These are phyloP conservation scores for Sisyra terminalis DNA, from an alignment of 2,888 invertebrate species.

Conservation along the genomic window DNA sequence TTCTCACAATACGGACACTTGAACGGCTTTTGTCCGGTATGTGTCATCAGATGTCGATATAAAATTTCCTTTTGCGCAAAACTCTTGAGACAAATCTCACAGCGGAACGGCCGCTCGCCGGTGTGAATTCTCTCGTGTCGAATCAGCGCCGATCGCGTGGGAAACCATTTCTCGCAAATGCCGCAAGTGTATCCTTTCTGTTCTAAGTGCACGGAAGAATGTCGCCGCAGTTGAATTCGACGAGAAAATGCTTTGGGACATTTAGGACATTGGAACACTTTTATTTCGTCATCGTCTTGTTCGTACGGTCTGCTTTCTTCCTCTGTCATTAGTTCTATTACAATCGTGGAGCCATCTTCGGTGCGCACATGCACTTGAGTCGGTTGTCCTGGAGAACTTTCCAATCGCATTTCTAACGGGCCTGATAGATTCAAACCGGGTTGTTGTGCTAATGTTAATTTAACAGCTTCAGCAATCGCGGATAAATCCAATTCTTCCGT, in stretches of 20 bases:
- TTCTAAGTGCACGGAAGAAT: conserved; percentile 41
- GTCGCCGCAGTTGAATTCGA: conserved; percentile 39
- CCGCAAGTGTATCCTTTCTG: conserved; percentile 39
- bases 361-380: conserved; percentile 24
- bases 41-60: conserved; percentile 40
- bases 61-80: conserved; percentile 62
- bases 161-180: conserved; percentile 48
- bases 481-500: conserved; percentile 23
- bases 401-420: conserved; percentile 24
- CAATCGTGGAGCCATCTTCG: conserved; percentile 29
- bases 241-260: conserved; percentile 46
- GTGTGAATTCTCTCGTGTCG: conserved; percentile 55
- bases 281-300: conserved; percentile 23
- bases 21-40: conserved; percentile 45
- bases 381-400: conserved; percentile 12
- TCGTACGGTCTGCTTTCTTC: conserved; percentile 16
- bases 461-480: conserved; percentile 27
- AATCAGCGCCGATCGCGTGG: conserved; percentile 43
- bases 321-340: conserved; percentile 28
- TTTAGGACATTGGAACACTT: conserved; percentile 40
- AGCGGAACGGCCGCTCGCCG: conserved; percentile 36
- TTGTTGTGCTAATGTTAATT: conserved; percentile 15
- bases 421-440: conserved; percentile 21
- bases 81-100: conserved; percentile 37
- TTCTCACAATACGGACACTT: conserved; percentile 45